Conservation (phyloP, 1,140 invertebrate genomes). For the Tetragnatha versicolor region DNA sequence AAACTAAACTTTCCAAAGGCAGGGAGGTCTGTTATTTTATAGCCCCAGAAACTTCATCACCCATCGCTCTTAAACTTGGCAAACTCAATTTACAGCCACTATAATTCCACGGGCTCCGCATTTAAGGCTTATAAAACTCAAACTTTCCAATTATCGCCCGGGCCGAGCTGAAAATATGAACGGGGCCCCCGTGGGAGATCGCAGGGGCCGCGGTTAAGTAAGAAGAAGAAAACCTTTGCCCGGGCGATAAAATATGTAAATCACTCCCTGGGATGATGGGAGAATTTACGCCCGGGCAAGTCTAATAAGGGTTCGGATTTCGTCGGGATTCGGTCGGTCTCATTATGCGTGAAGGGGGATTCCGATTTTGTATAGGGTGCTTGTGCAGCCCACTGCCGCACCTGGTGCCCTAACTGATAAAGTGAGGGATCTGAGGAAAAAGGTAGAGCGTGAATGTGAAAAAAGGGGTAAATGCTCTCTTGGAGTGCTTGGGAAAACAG, state of each 20-base stretch:
- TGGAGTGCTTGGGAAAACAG: too few species aligned
- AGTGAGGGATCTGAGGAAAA: too few species aligned
- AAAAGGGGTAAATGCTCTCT: too few species aligned
- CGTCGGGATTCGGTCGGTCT: background rate
- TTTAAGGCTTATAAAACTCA: constrained; percentile 26
- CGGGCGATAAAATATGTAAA: constrained; percentile 39
- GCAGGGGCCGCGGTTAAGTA: background rate
- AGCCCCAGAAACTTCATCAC: background rate
- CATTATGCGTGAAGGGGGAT: background rate
- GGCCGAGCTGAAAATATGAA: constrained; percentile 6
- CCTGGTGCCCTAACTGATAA: background rate
- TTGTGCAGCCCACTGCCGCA: background rate
- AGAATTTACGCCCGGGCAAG: constrained; percentile 21
- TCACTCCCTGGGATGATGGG: constrained; percentile 3
- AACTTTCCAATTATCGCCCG: constrained; percentile 32
- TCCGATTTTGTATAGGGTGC: background rate
- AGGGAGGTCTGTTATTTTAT: background rate
- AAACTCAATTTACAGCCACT: constrained; percentile 16
- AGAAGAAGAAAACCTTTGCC: too few species aligned
- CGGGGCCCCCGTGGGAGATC: background rate
- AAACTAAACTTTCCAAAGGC: too few species aligned
- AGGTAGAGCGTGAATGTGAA: too few species aligned
- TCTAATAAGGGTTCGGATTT: constrained; percentile 27
- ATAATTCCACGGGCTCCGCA: background rate
- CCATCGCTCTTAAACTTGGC: background rate